Base-by-base conservation (phyloP, 2,888 invertebrate species). In the Drepanosiphum platanoidis region DNA sequence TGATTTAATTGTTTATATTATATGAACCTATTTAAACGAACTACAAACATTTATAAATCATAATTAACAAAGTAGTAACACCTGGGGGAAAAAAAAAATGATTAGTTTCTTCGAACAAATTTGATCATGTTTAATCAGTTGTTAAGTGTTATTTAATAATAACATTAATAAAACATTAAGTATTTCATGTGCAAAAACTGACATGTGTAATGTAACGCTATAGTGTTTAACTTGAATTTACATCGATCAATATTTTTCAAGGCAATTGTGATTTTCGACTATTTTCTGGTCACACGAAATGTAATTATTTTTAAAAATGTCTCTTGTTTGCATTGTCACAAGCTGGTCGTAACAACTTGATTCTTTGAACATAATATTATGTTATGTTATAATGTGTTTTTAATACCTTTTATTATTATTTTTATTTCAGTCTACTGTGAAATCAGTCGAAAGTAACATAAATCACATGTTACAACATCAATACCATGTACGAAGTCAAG, bases 401-500 rank as follows among this genome's bases (percentile, higher is more conserved):
- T 30, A 71, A 58, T 74, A 22, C 27, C 83, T 61, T 66, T 86
- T 75, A 52, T 87, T 52, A 22, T 75, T 36, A 27, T 75, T 71
- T 72, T 30, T 87, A 87, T 91, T 92, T 86, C 90, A 95, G 95
- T 91, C 90, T 75, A 92, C 94, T 0, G 93, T 96, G 86, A 92
- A 93, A 83, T 93, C 92, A 87, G 96, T 96, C 42, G 96, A 96
- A 89, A 92, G 93, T 87, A 95, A 95, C 88, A 95, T 96, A 75
- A 95, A 96, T 89, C 94, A 94, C 87, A 97, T 97, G 91, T 90
- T 95, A 39, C 94, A 95, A 88, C 94, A 93, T 88, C 96, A 97
- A 89, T 95, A 96, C 88, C 93, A 95, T 88, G 93, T 94, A 52
- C 91, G 95, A 88, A 94, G 95, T 77, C 92, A 94, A 86, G 96